These are phyloP conservation scores for Rhamphomyia laevipes DNA, from an alignment of 2,888 invertebrate genomes.

Conservation along the genomic window DNA sequence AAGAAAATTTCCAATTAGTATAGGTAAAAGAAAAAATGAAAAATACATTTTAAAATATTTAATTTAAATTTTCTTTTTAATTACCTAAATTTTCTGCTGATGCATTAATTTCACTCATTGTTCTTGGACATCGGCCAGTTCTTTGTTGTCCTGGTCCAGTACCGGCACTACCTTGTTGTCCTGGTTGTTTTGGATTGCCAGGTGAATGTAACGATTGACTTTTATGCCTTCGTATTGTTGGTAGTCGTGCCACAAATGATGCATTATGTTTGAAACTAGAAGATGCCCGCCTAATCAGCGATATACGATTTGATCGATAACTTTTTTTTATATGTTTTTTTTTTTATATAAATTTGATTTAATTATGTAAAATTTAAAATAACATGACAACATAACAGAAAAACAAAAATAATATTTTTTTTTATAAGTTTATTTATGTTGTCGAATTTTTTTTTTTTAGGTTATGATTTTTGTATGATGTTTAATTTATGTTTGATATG, in stretches of 20 bases:
- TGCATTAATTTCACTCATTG: constrained; percentile 59
- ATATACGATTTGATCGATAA: constrained; percentile 26
- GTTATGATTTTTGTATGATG: no score
- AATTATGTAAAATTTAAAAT: background rate
- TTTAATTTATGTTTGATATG: no score
- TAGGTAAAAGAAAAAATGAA: constrained; percentile 5
- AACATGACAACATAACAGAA: no score
- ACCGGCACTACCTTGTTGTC: background rate
- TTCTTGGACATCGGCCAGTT: constrained; percentile 43
- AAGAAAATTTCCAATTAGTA: constrained; percentile 10
- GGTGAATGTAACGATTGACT: constrained; percentile 67
- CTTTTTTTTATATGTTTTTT: constrained; percentile 12
- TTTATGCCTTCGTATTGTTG: constrained; percentile 74
- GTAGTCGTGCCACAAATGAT: constrained; percentile 82
- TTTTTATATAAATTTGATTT: constrained; percentile 4
- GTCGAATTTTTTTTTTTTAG: no score
- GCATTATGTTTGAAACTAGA: constrained; percentile 87
- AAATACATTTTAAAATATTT: background rate
- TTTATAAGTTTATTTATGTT: no score
- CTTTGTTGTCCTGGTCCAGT: constrained; percentile 20
- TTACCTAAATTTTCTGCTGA: constrained; percentile 65
- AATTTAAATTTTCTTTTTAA: constrained; percentile 16
- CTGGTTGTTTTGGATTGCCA: constrained; percentile 27
- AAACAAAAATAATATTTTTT: no score
- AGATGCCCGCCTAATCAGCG: constrained; percentile 53